Conservation (phyloP, 1,140 invertebrate genomes). For the Drosophila guanche region DNA sequence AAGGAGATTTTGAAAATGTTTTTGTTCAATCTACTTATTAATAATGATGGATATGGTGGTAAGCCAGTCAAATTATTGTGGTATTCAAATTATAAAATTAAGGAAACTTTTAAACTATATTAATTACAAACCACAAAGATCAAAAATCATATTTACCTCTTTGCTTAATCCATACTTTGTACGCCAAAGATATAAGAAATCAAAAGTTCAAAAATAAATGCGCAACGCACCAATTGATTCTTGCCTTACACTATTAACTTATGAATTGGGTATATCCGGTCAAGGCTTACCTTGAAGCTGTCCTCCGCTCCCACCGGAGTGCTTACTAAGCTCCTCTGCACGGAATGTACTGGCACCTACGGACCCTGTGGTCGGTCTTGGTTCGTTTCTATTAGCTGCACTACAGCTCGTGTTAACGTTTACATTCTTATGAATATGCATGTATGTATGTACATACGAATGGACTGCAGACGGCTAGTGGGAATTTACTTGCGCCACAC, state of each 20-base stretch:
- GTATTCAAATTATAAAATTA: constrained; percentile 41
- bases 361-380: too few relatives aligned
- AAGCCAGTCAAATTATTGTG: constrained; percentile 39
- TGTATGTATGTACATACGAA: too few relatives aligned
- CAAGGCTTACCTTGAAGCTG: too few relatives aligned
- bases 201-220: constrained; percentile 47
- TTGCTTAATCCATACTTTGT: constrained; percentile 23
- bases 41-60: constrained; percentile 22
- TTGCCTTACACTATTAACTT: neutral
- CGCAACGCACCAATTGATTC: constrained; percentile 45
- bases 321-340: too few relatives aligned
- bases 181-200: constrained; percentile 53
- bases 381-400: too few relatives aligned
- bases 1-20: constrained; percentile 38
- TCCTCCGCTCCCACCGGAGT: too few relatives aligned
- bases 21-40: constrained; percentile 31
- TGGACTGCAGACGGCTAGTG: too few relatives aligned
- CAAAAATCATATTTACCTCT: constrained; percentile 29
- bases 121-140: constrained; percentile 8
- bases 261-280: too few relatives aligned
- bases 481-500: too few relatives aligned
- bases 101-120: constrained; percentile 36
- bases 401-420: too few relatives aligned
- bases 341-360: too few relatives aligned
- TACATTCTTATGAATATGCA: too few relatives aligned